A percentile compares a stretch with the other conserved stretches of the same genome.
phyloP scores from a whole-genome alignment of 2,797 vertebrate genomes.

The Orestias chungarensis region DNA sequence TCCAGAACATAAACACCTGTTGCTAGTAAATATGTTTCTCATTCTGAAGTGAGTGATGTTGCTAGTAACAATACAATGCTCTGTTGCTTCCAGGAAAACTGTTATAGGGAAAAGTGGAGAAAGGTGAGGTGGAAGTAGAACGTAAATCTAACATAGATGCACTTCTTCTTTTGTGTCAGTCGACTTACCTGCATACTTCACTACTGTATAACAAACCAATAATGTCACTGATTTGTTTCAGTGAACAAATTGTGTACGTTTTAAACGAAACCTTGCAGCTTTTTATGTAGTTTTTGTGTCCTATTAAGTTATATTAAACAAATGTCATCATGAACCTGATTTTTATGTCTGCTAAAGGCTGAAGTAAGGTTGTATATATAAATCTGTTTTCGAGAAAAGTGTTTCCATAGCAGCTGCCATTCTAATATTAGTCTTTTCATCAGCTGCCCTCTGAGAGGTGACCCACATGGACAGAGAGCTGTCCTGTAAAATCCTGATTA shows the following conservation, averaged over 20 bases:
- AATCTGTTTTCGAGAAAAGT: neutral
- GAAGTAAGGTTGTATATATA: neutral
- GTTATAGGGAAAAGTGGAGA: constrained; percentile 38
- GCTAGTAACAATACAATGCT: neutral
- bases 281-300: neutral
- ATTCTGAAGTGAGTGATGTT: constrained; percentile 23
- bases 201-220: neutral
- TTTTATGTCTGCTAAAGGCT: neutral
- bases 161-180: constrained; percentile 40
- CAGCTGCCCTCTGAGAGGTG: constrained; percentile 36
- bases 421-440: constrained; percentile 21
- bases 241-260: neutral
- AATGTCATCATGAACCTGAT: neutral
- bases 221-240: neutral
- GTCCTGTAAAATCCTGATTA: constrained; percentile 6
- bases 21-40: no score
- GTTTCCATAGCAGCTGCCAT: constrained; percentile 18
- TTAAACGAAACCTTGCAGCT: neutral
- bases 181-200: constrained; percentile 28
- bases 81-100: constrained; percentile 29
- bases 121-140: constrained; percentile 54
- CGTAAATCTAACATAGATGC: constrained; percentile 40
- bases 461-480: constrained; percentile 37
- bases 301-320: neutral
- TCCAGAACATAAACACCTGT: no score